Evolutionary conservation across 2,797 vertebrate genomes (phyloP), one percentile per base, ranked within the genome.

Genomic region (Manis javanica): DNA sequence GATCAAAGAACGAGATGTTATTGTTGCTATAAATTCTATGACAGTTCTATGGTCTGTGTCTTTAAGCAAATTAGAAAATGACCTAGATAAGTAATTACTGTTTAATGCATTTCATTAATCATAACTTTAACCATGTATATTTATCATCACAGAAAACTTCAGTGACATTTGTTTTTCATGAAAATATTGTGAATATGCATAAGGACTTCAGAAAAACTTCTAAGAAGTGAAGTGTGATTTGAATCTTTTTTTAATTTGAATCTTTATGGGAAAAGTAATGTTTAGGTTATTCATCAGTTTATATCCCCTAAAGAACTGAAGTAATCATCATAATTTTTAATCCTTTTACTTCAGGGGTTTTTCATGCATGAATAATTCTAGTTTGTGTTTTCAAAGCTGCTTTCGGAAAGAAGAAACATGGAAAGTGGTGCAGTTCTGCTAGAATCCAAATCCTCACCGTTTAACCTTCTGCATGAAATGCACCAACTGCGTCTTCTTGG

Each of bases 391-490:
- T 91, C 0, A 77, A 95, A 96, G 95, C 85, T 97, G 66, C 88
- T 97, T 95, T 85, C 96, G 97, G 97, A 89, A 96, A 94, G 95
- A 97, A 98, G 88, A 96, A 99, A 97, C 51, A 99, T 99, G 99
- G 99, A 98, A 96, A 98, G 98, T 97, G 97, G 98, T 74, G 97
- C 98, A 0, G 98, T 99, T 31, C 98, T 99, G 89, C 98, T 99
- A 94, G 98, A 99, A 68, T 99, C 99, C 53, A 99, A 98, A 88
- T 98, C 98, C 4, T 99, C 99, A 23, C 99, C 99, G 1, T 96
- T 99, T 74, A 99, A 99, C 98, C 97, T 99, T 21, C 98, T 99
- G 95, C 98, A 98, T 31, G 99, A 99, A 88, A 99, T 99, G 99
- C 99, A 99, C 21, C 98, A 99, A 75, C 98, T 99, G 79, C 98